Evolutionary conservation across 1,140 invertebrate species (phyloP).

Genomic region (Reticulitermes speratus): DNA sequence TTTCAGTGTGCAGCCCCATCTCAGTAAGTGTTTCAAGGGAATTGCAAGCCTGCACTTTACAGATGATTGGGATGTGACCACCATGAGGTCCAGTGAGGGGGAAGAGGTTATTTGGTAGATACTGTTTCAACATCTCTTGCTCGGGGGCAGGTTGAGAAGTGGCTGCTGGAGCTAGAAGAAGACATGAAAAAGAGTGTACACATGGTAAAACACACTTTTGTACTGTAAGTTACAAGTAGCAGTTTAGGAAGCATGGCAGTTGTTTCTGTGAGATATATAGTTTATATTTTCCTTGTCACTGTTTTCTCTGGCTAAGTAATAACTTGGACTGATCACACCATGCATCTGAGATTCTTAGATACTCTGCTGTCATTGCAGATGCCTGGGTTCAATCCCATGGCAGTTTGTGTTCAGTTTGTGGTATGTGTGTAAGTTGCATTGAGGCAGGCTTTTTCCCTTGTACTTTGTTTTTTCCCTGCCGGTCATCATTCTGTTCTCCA

Average conservation of each 20-base stretch:
- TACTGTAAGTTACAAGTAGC: not conserved
- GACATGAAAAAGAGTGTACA: slow-evolving; percentile 89
- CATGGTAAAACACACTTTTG: slow-evolving; percentile 47
- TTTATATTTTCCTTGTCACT: not conserved
- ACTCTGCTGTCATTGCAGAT: too few species aligned
- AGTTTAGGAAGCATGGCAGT: not conserved
- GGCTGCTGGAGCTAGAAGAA: slow-evolving; percentile 88
- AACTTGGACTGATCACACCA: too few species aligned
- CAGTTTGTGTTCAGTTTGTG: too few species aligned
- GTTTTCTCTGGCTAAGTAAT: too few species aligned
- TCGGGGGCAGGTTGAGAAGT: slow-evolving; percentile 96
- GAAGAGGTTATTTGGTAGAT: slow-evolving; percentile 78
- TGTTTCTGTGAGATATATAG: not conserved
- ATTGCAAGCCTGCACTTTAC: slow-evolving; percentile 86
- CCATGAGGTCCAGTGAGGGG: slow-evolving; percentile 87
- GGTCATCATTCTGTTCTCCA: too few species aligned
- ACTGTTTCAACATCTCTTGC: slow-evolving; percentile 84
- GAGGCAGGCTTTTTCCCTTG: too few species aligned
- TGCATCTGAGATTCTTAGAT: too few species aligned
- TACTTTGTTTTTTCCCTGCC: too few species aligned
- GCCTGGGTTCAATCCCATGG: too few species aligned
- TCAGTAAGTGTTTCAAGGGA: slow-evolving; percentile 96
- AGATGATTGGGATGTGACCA: slow-evolving; percentile 80
- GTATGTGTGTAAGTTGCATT: too few species aligned
- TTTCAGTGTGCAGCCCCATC: slow-evolving; percentile 88